These are phyloP conservation scores for Holothuria leucospilota DNA, from an alignment of 53 echinoderm and acorn worm genomes.

Conservation along the genomic window DNA sequence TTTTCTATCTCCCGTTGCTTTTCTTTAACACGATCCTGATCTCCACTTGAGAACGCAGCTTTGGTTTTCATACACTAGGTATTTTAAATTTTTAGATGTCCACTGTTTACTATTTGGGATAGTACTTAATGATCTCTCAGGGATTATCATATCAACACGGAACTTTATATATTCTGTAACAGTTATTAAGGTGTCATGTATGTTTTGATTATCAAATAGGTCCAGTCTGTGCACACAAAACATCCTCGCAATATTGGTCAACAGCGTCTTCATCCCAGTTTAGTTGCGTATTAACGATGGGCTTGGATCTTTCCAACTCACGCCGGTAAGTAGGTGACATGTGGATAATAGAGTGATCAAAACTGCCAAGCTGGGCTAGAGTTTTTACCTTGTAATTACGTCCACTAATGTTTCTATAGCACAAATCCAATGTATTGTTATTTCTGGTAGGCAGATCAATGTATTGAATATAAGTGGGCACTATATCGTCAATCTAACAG, in stretches of 20 bases:
- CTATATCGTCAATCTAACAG: background rate
- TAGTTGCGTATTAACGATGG: background rate
- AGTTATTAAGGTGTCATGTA: too few relatives aligned
- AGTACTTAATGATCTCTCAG: too few relatives aligned
- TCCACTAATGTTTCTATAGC: background rate
- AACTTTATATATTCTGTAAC: too few relatives aligned
- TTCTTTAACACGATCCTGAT: too few relatives aligned
- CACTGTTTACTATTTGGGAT: too few relatives aligned
- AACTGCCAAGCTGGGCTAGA: background rate
- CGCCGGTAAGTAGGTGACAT: background rate
- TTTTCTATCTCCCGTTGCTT: too few relatives aligned
- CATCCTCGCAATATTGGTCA: background rate
- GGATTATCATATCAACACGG: too few relatives aligned
- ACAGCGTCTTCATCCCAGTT: background rate
- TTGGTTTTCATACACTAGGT: too few relatives aligned
- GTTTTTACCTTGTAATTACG: background rate
- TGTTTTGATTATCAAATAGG: too few relatives aligned
- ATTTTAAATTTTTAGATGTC: too few relatives aligned
- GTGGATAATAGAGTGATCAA: background rate
- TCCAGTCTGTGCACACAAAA: too few relatives aligned
- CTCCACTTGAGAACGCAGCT: too few relatives aligned
- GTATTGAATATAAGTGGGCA: background rate
- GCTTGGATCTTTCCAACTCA: background rate
- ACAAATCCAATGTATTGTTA: background rate
- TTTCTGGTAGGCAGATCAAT: background rate